Evolutionary conservation across 2,888 invertebrate genomes (phyloP), one percentile per base, ranked within the genome.

Genomic region (Eristalinus sepulchralis): DNA sequence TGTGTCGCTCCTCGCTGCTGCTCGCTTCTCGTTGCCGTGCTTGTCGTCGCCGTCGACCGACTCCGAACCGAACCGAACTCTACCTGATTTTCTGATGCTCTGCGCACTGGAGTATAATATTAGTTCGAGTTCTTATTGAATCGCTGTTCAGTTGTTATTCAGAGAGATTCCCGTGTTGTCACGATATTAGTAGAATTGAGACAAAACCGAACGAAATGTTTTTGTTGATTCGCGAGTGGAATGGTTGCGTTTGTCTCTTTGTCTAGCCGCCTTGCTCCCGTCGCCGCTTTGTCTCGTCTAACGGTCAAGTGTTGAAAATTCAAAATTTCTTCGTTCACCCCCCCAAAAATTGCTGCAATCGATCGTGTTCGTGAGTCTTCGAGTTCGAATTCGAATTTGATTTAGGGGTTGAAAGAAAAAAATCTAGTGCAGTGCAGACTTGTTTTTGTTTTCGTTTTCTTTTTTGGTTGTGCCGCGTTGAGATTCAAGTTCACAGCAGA

Each of bases 101-200:
- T 83, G 78, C 86, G 86, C 86, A 83, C 79, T 83, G 86, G 86
- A 83, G 86, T 83, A 83, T 68, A 86, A 83, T 86, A 86, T 86
- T 86, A 86, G 86, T 86, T 86, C 78, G 78, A 86, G 86, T 86
- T 86, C 86, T 86, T 86, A 86, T 86, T 86, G 86, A 86, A 82
- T 83, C 75, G 83, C 63, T 86, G 73, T 83, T 86, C 86, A 86
- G 86, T 86, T 86, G 83, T 78, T 86, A 73, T 86, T 86, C 83
- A 83, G 86, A 86, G 34, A 39, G 83, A 86, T 82, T 86, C 86
- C 82, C 86, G 83, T 82, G 86, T 83, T 86, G 86, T 86, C 86
- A 86, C 86, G 86, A 86, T 67, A 83, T 82, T 71, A 86, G 34
- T 73, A 78, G 77, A 82, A 75, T 86, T 71, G 47, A 79, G 68